Evolutionary conservation across 2,797 vertebrate genomes (phyloP).

Genomic region (Chaenodraco wilsoni): DNA sequence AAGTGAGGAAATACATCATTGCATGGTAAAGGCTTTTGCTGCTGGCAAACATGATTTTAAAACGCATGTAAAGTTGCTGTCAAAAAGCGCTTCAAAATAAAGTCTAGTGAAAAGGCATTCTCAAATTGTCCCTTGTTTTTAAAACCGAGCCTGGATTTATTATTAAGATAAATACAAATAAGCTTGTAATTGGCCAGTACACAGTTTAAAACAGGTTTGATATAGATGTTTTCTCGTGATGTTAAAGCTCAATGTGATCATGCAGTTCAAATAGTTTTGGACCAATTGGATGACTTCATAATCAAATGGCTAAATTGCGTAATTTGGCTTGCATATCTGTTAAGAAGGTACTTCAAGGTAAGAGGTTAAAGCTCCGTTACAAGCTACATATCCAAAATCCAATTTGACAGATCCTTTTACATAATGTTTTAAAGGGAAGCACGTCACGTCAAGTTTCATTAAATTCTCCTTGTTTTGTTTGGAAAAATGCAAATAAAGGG

Average conservation of each 20-base stretch:
- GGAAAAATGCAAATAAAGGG: conserved; percentile 40
- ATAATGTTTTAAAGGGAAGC: background rate
- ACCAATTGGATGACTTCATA: background rate
- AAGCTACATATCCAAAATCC: background rate
- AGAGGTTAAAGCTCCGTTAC: background rate
- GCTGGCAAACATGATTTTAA: background rate
- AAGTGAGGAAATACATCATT: background rate
- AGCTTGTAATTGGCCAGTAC: background rate
- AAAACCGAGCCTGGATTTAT: background rate
- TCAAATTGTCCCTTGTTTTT: background rate
- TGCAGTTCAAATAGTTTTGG: background rate
- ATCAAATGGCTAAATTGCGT: background rate
- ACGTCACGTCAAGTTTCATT: background rate
- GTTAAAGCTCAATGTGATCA: background rate
- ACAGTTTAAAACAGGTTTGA: background rate
- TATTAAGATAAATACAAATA: background rate
- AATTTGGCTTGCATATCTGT: background rate
- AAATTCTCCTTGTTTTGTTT: background rate
- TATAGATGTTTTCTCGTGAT: background rate
- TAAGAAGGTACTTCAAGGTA: background rate
- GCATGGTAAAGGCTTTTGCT: background rate
- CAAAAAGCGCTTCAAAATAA: background rate
- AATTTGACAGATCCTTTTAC: background rate
- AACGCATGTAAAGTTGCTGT: background rate
- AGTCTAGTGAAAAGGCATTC: background rate